Evolutionary conservation across 2,888 invertebrate genomes (phyloP), one percentile per base, ranked within the genome.

Genomic region (Callosobruchus maculatus): DNA sequence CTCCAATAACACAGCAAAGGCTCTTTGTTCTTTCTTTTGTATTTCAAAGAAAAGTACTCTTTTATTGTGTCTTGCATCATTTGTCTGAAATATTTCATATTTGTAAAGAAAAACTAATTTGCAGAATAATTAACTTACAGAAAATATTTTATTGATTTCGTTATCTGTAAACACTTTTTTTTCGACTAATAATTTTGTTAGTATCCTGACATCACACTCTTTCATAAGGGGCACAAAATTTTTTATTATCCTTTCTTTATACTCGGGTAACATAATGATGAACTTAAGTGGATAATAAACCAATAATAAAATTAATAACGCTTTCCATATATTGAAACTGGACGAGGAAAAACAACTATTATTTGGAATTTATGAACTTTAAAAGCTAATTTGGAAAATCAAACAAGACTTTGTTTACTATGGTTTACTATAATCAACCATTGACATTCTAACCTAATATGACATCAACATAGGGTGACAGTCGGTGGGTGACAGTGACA

Each of bases 41-140:
- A 83, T 70, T 69, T 68, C 72, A 68, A 81, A 80, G 70, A 83
- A 78, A 72, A 83, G 81, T 21, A 78, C 21, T 70, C 81, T 74
- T 72, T 80, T 81, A 70, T 80, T 83, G 68, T 81, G 79, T 31
- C 77, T 75, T 66, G 76, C 77, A 78, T 83, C 81, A 67, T 74
- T 70, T 21, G 77, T 74, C 79, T 80, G 71, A 20, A 74, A 79
- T 30, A 71, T 13, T n/a, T 30, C 5, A 21, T 72, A 20, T 67
- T 9, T n/a, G 21, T 9, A 20, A 22, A 21, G 68, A 9, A 4
- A 3, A 73, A 20, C 22, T 21, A 71, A 22, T 20, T 67, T 70
- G n/a, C 9, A 70, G 21, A 66, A 49, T n/a, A 26, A 22, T 21
- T 21, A 20, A 78, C 79, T 78, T 74, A 81, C 81, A 3, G 74